A percentile compares a stretch with the other conserved stretches of the same genome.
Conservation (phyloP, 2,888 invertebrate species). For the Apomyelois bistriatella region DNA sequence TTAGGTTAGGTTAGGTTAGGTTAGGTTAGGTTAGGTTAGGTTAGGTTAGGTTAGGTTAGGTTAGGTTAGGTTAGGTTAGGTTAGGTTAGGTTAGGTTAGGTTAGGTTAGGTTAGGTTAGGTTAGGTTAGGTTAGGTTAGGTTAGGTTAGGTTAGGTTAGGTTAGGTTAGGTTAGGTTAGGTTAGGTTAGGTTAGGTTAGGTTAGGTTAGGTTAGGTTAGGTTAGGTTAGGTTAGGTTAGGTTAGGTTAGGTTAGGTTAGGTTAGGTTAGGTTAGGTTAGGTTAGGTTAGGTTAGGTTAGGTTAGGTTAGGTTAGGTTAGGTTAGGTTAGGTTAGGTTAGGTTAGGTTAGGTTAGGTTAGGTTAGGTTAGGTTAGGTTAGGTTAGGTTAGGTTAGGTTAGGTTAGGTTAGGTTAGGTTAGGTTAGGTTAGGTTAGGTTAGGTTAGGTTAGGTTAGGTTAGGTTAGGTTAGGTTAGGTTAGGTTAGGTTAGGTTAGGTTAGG, state of each 20-base stretch:
- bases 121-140: slow-evolving; percentile 2
- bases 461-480: slow-evolving; percentile 19
- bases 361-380: slow-evolving; percentile 17
- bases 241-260: slow-evolving; percentile 2
- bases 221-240: slow-evolving; percentile 2
- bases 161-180: slow-evolving; percentile 1
- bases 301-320: slow-evolving; percentile 19
- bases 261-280: slow-evolving; percentile 8
- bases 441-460: slow-evolving; percentile 19
- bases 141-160: slow-evolving; percentile 2
- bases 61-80: slow-evolving; percentile 2
- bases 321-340: slow-evolving; percentile 17
- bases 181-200: slow-evolving; percentile 2
- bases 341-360: slow-evolving; percentile 20
- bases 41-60: slow-evolving; percentile 2
- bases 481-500: slow-evolving; percentile 23
- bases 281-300: slow-evolving; percentile 19
- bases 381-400: slow-evolving; percentile 19
- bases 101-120: slow-evolving; percentile 2
- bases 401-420: slow-evolving; percentile 18
- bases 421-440: slow-evolving; percentile 18
- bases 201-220: slow-evolving; percentile 2
- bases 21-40: slow-evolving; percentile 1
- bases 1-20: slow-evolving; percentile 2
- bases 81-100: slow-evolving; percentile 2